Conservation (phyloP, 1,140 invertebrate genomes). For the Eubasilissa regina region DNA sequence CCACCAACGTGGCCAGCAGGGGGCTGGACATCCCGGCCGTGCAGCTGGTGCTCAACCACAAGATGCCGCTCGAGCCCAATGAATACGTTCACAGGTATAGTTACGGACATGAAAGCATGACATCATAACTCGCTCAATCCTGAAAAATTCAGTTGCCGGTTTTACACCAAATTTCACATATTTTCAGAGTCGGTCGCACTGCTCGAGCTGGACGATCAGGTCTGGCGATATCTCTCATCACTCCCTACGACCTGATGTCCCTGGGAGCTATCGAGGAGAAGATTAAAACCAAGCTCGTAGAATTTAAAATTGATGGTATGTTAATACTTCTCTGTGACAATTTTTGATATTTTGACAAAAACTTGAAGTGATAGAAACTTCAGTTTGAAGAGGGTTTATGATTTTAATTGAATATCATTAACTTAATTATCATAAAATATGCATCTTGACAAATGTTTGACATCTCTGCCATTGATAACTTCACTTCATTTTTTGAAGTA, state of each 20-base stretch:
- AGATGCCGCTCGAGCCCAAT: conserved; percentile 89
- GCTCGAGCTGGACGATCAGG: conserved; percentile 93
- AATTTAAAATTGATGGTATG: conserved; percentile 87
- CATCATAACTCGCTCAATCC: too few species aligned
- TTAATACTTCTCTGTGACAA: not conserved
- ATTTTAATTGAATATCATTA: too few species aligned
- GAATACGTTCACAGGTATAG: conserved; percentile 91
- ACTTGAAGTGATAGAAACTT: too few species aligned
- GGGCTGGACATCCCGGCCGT: conserved; percentile 93
- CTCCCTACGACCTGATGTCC: conserved; percentile 91
- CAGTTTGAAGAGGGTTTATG: not conserved
- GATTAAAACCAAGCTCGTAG: conserved; percentile 89
- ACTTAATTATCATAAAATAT: too few species aligned
- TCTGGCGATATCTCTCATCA: conserved; percentile 91
- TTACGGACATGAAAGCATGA: too few species aligned
- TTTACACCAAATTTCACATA: not conserved
- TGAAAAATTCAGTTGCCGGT: not conserved
- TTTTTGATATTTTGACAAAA: too few species aligned
- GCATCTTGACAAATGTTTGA: too few species aligned
- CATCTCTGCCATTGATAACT: too few species aligned
- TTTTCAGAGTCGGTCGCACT: conserved; percentile 90
- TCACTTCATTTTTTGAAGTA: too few species aligned
- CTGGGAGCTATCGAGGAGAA: conserved; percentile 89
- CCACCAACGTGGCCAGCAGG: conserved; percentile 96
- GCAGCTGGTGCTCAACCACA: conserved; percentile 95